Base-by-base conservation (phyloP, 2,888 invertebrate genomes). In the Ophraella communa region DNA sequence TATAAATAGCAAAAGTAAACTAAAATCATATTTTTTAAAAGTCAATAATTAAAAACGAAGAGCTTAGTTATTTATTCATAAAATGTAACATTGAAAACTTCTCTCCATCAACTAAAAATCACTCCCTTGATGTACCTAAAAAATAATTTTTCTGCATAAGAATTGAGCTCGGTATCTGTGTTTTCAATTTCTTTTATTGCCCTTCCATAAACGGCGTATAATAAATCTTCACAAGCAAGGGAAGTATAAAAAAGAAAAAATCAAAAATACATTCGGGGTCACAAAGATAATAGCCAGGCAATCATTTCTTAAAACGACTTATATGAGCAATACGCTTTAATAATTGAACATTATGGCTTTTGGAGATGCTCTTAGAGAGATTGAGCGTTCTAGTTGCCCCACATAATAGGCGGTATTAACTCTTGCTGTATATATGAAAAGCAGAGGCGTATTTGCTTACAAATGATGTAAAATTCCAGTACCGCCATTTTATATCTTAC, bases 331-430 rank as follows among this genome's bases (percentile, higher is more conserved):
- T 82, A 82, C 78, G 80, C 78, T 79, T 83, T 80, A 83, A 83
- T 83, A 83, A 83, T 83, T 83, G 82, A 83, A 77, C 78, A 79
- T 82, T 81, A 82, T 80, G 79, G 80, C 77, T 79, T 79, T 78
- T 75, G 77, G 80, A 78, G 78, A 80, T 80, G 81, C 81, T 82
- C 80, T 82, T 80, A 80, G 78, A 78, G 79, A 81, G 82, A 82
- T 82, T 82, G 81, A 81, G 80, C 79, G 79, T 63, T 60, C 68
- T 66, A 56, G 72, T 70, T 70, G 69, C 71, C 63, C 67, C 72
- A 73, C 73, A 76, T 79, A 78, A 78, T 77, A 76, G 77, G 67
- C 71, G 74, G 73, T 76, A 77, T 78, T 76, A 78, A 78, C 73
- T 73, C 72, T 68, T 67, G 64, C 65, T 59, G 64, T 62, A 62